Conservation (phyloP, 2,888 invertebrate species). For the Drosophila borborema region DNA sequence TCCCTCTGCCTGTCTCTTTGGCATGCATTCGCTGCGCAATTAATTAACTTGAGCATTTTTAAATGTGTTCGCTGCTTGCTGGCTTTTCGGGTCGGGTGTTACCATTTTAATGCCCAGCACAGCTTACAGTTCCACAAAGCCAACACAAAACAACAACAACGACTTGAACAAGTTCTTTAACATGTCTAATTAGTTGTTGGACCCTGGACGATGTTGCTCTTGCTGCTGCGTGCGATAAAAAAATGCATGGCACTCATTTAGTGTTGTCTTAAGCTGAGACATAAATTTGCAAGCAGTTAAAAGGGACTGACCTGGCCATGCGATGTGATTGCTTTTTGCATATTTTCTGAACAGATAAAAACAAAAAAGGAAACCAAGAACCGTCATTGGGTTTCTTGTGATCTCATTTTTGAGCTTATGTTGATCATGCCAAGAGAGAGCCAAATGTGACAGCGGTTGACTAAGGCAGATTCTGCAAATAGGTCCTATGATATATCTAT, state of each 20-base stretch:
- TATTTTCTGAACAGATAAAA: conserved; percentile 37
- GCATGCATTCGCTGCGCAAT: conserved; percentile 72
- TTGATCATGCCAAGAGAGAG: neutral
- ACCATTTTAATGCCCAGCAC: conserved; percentile 69
- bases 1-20: conserved; percentile 20
- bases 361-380: neutral
- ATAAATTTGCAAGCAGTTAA: conserved; percentile 78
- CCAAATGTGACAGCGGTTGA: neutral
- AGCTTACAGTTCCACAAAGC: conserved; percentile 31
- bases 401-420: conserved; percentile 7
- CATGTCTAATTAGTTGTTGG: conserved; percentile 84
- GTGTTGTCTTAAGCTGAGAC: conserved; percentile 78
- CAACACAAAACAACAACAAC: conserved; percentile 38
- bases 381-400: conserved; percentile 11
- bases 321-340: conserved; percentile 51
- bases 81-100: conserved; percentile 60
- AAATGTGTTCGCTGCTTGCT: conserved; percentile 71
- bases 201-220: conserved; percentile 48
- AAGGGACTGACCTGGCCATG: conserved; percentile 54
- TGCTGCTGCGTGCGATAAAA: conserved; percentile 68
- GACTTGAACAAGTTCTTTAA: conserved; percentile 79
- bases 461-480: too few relatives aligned
- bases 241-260: conserved; percentile 80
- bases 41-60: conserved; percentile 80
- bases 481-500: neutral